These are phyloP conservation scores for Vicugna pacos DNA, from an alignment of 2,113 vertebrate genomes.

Conservation along the genomic window DNA sequence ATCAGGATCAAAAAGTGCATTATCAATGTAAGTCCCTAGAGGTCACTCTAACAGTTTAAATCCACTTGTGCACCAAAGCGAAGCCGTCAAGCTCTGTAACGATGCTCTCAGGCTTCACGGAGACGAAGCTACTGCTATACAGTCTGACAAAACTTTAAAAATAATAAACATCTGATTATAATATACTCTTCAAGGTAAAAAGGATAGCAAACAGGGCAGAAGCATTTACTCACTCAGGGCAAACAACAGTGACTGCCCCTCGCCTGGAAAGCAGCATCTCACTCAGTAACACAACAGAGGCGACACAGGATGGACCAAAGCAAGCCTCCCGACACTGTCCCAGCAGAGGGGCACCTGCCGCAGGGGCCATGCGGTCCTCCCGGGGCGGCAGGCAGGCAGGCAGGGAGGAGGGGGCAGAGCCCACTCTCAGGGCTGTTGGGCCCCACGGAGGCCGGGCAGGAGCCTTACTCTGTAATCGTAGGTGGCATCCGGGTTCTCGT, in stretches of 20 bases:
- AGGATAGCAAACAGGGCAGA: neutral
- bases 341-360: neutral
- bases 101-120: neutral
- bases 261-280: neutral
- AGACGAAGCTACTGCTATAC: neutral
- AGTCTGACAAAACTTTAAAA: neutral
- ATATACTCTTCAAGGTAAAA: neutral
- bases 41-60: conserved; percentile 58
- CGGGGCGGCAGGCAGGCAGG: neutral
- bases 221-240: neutral
- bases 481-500: conserved; percentile 99
- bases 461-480: conserved; percentile 97
- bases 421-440: no score
- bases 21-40: conserved; percentile 49
- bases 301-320: no score
- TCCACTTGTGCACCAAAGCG: neutral
- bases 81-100: neutral
- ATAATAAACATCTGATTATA: neutral
- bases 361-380: neutral
- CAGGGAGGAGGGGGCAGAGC: neutral
- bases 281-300: neutral
- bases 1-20: neutral
- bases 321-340: neutral
- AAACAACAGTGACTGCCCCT: neutral
- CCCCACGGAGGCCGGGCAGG: neutral